Conservation (phyloP, 2,797 vertebrate genomes). For the Acanthis flammea region DNA sequence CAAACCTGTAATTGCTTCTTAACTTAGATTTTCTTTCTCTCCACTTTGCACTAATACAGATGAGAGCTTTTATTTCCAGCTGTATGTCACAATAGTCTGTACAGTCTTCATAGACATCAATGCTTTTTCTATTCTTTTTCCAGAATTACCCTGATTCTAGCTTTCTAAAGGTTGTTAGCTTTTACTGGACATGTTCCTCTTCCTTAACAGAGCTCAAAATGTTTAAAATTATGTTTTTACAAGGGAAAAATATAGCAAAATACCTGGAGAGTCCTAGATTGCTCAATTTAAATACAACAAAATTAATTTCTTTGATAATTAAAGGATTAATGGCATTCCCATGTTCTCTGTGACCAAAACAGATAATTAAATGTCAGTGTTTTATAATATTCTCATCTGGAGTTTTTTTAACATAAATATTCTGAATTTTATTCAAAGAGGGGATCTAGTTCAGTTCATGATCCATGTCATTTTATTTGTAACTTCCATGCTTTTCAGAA, state of each 20-base stretch:
- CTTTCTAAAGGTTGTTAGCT: neutral
- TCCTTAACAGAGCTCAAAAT: neutral
- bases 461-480: neutral
- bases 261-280: neutral
- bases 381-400: neutral
- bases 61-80: neutral
- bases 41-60: neutral
- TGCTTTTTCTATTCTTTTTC: neutral
- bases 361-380: neutral
- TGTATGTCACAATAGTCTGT: neutral
- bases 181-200: neutral
- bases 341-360: neutral
- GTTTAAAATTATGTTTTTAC: neutral
- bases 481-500: neutral
- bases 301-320: neutral
- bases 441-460: neutral
- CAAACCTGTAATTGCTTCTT: neutral
- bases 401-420: neutral
- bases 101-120: neutral
- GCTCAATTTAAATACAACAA: neutral
- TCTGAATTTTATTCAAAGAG: neutral
- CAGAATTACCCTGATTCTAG: neutral
- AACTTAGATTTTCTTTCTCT: neutral
- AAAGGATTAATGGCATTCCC: neutral
- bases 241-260: neutral